Evolutionary conservation across 2,113 vertebrate species (phyloP).

Genomic region (Puffinus mauretanicus): DNA sequence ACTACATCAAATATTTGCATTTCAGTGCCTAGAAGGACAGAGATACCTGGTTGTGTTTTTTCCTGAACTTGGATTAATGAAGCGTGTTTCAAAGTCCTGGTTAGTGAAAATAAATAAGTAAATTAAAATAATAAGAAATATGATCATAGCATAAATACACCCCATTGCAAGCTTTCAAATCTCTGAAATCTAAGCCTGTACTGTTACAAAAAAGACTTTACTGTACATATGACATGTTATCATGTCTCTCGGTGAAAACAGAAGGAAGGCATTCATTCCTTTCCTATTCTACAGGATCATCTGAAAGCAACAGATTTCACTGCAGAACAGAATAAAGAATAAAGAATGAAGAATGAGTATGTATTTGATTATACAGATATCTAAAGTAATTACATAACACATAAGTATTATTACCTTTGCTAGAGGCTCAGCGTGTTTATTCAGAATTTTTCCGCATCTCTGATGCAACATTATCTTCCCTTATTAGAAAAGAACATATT

Average conservation of each 20-base stretch:
- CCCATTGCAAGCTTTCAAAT: neutral
- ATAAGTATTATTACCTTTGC: slow-evolving; percentile 2
- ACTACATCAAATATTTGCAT: neutral
- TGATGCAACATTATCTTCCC: neutral
- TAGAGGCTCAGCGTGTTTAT: slow-evolving; percentile 17
- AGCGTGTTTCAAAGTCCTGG: neutral
- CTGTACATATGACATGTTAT: neutral
- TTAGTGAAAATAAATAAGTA: neutral
- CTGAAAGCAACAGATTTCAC: neutral
- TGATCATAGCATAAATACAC: neutral
- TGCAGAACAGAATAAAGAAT: neutral
- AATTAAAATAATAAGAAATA: neutral
- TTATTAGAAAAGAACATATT: slow-evolving; percentile 40
- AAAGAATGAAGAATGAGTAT: neutral
- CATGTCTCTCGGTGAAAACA: neutral
- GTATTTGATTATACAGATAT: slow-evolving; percentile 8
- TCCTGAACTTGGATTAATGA: neutral
- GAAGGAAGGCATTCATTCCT: neutral
- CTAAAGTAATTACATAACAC: slow-evolving; percentile 12
- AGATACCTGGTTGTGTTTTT: neutral
- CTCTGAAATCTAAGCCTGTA: neutral
- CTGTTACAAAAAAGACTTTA: neutral
- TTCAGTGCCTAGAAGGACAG: neutral
- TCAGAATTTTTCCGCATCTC: neutral
- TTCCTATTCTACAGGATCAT: neutral